A percentile compares a stretch with the other conserved stretches of the same genome.
These are phyloP conservation scores for Drosophila insularis DNA, from an alignment of 1,140 invertebrate genomes.

Conservation along the genomic window DNA sequence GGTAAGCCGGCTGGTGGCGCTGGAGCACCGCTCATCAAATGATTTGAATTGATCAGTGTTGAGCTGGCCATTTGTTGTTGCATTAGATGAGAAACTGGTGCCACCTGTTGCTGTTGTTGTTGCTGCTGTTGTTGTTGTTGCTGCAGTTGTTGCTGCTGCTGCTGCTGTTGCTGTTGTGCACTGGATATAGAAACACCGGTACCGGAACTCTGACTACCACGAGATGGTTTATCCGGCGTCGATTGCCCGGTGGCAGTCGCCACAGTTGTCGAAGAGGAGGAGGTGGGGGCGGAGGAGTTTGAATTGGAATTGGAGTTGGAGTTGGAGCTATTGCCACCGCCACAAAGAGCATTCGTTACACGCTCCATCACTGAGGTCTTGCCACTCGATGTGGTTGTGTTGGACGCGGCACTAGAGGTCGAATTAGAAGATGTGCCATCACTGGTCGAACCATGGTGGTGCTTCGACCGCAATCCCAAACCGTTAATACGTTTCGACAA, in stretches of 20 bases:
- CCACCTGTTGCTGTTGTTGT: constrained; percentile 39
- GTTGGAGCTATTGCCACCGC: constrained; percentile 82
- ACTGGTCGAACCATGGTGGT: constrained; percentile 82
- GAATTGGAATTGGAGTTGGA: constrained; percentile 21
- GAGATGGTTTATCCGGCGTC: constrained; percentile 73
- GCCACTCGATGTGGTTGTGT: constrained; percentile 58
- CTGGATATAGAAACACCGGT: constrained; percentile 17
- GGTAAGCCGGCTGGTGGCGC: constrained; percentile 60
- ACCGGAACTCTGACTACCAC: constrained; percentile 42
- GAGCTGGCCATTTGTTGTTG: constrained; percentile 69
- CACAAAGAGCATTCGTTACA: constrained; percentile 92
- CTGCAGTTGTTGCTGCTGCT: constrained; percentile 17
- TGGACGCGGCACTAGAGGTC: constrained; percentile 38
- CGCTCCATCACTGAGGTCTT: constrained; percentile 91
- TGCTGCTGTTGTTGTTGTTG: constrained; percentile 46
- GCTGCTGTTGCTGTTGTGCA: constrained; percentile 15
- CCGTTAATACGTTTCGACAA: constrained; percentile 93
- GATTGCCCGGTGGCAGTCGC: constrained; percentile 36
- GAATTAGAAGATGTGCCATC: constrained; percentile 45
- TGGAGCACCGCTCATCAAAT: constrained; percentile 53
- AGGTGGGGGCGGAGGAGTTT: constrained; percentile 30
- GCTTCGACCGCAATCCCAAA: constrained; percentile 89
- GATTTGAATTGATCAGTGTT: constrained; percentile 77
- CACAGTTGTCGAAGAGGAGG: constrained; percentile 20
- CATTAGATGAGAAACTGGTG: constrained; percentile 57